Base-by-base conservation (phyloP, 2,888 invertebrate species). In the Tenthredo scrophulariae region DNA sequence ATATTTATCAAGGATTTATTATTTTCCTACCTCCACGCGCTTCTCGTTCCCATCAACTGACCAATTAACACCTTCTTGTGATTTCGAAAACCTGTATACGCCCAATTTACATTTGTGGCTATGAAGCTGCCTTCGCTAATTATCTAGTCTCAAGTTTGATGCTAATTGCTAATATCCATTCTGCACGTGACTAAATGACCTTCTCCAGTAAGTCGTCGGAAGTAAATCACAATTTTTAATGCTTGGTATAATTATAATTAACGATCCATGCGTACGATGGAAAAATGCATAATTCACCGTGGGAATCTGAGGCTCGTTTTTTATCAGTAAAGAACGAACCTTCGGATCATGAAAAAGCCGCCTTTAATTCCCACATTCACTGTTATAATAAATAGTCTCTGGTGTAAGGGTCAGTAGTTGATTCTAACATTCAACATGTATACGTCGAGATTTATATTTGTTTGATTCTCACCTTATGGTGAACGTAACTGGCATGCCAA, bases 401-500 rank as follows among this genome's bases (percentile, higher is more conserved):
- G 33, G 33, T 67, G 26, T 33, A 67, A 33, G 67, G 29, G 67
- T 67, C 67, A 67, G 18, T 67, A 33, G 33, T 67, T 18, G 33
- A 18, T 33, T 6, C 18, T 26, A 33, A 67, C 67, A 33, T 67
- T 33, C 13, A 33, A 29, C 33, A 67, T 33, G 67, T 67, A 33
- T 67, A 18, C 15, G 18, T 67, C 26, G 67, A 67, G 67, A 29
- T 67, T 67, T 67, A 67, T 67, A 67, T 67, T 67, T 33, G 33
- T 67, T 18, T 18, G 33, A 33, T 18, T 33, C 33, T 33, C 62
- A 3, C 26, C 26, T 62, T 26, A 37, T 37, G 22, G 62, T 26
- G 62, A 62, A 62, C 26, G 62, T 29, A 18, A 67, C 13, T 67
- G 2, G 33, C 3, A 67, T 67, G 22, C 67, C 29, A 67, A 33